Evolutionary conservation across 2,113 vertebrate species (phyloP).

Genomic region (Pomatorhinus ruficollis): DNA sequence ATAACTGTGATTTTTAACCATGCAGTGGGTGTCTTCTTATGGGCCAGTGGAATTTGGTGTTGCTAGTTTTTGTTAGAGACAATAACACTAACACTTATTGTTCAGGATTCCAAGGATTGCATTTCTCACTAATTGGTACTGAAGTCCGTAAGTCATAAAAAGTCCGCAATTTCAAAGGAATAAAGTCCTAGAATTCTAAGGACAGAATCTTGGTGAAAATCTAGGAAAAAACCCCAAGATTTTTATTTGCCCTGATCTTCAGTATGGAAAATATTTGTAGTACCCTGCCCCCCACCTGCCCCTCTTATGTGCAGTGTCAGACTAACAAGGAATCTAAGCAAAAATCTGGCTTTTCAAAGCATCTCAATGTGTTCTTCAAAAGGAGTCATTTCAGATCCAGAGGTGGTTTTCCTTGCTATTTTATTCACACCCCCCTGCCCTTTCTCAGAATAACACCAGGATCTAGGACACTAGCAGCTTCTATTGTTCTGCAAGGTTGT

Average conservation of each 20-base stretch:
- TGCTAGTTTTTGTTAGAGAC: not conserved
- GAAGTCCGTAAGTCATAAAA: not conserved
- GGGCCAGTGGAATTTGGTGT: not conserved
- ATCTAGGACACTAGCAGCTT: not conserved
- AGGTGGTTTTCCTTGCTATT: not conserved
- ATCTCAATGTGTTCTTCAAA: not conserved
- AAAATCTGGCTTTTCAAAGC: not conserved
- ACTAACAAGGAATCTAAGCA: not conserved
- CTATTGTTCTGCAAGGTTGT: not conserved
- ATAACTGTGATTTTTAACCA: not conserved
- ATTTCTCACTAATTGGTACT: not conserved
- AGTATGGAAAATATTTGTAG: not conserved
- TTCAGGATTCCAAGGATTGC: not conserved
- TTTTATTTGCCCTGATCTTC: not conserved
- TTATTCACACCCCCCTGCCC: not conserved
- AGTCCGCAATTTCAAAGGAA: not conserved
- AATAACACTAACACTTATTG: not conserved
- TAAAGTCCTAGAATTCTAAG: not conserved
- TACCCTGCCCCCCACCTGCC: not conserved
- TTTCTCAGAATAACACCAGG: not conserved
- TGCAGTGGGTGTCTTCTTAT: not conserved
- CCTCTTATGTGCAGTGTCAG: not conserved
- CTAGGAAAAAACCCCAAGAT: fast-evolving
- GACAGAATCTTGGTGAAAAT: not conserved
- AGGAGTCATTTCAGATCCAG: not conserved